phyloP scores from a whole-genome alignment of 2,888 invertebrate genomes.

The Meiosimyza platycephala region DNA sequence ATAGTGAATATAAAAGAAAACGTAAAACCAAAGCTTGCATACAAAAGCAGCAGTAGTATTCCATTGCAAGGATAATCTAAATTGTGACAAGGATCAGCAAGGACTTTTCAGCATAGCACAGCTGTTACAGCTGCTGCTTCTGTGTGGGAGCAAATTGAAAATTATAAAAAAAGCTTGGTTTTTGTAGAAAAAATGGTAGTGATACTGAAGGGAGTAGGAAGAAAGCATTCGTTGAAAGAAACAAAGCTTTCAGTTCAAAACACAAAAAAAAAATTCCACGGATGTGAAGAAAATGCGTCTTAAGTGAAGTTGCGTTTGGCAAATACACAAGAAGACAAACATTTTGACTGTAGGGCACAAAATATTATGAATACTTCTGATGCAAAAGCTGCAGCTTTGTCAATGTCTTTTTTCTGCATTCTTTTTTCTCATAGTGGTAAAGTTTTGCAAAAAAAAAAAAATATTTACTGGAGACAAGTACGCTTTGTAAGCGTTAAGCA shows the following conservation, averaged over 20 bases:
- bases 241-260: slow-evolving; percentile 3
- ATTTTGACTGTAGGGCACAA: slow-evolving; percentile 48
- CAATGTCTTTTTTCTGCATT: slow-evolving; percentile 29
- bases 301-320: neutral
- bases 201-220: neutral
- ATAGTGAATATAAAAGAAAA: slow-evolving; percentile 11
- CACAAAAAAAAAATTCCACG: neutral
- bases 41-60: slow-evolving; percentile 10
- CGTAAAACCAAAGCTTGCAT: slow-evolving; percentile 37
- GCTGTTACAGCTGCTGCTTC: slow-evolving; percentile 5
- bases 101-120: slow-evolving; percentile 1
- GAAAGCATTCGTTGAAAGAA: slow-evolving; percentile 4
- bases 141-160: slow-evolving; percentile 25
- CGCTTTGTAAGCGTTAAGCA: neutral
- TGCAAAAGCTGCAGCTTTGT: slow-evolving; percentile 40
- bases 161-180: slow-evolving; percentile 20
- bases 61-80: slow-evolving; percentile 21
- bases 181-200: neutral
- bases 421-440: slow-evolving; percentile 5
- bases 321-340: slow-evolving; percentile 44
- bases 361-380: slow-evolving; percentile 48
- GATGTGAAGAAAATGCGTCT: slow-evolving; percentile 13
- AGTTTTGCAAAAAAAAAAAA: too few species aligned
- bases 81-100: slow-evolving; percentile 32
- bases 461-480: too few species aligned